phyloP scores from a whole-genome alignment of 2,113 vertebrate genomes.

The Laticauda laticaudata region DNA sequence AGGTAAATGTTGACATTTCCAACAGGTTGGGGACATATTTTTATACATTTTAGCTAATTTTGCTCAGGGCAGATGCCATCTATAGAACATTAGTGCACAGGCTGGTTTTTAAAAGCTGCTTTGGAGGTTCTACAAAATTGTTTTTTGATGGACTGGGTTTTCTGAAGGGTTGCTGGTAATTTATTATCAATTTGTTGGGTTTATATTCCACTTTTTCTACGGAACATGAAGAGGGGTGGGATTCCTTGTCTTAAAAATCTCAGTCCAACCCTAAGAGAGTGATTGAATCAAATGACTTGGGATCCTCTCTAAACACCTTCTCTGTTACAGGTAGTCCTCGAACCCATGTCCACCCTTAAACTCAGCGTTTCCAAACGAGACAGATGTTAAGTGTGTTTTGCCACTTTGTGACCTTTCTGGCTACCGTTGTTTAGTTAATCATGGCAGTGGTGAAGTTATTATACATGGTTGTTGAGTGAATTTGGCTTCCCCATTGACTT shows the following conservation, averaged over 20 bases:
- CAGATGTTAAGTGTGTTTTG: background rate
- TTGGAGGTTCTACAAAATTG: rapidly evolving
- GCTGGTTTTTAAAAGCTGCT: background rate
- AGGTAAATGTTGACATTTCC: no score
- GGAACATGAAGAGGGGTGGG: background rate
- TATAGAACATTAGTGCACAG: background rate
- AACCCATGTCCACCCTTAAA: background rate
- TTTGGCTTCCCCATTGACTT: background rate
- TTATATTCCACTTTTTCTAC: background rate
- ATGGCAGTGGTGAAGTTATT: background rate
- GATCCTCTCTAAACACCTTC: background rate
- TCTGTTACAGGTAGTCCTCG: background rate
- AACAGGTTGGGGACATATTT: no score
- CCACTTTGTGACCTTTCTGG: background rate
- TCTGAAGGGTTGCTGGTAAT: background rate
- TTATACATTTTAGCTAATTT: no score
- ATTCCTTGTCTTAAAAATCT: background rate
- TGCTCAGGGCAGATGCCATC: no score
- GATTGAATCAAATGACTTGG: background rate
- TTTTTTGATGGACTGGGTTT: background rate
- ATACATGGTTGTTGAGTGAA: background rate
- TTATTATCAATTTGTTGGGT: background rate
- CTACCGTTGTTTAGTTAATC: background rate
- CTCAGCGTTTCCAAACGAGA: background rate
- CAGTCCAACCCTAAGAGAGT: background rate